These are phyloP conservation scores for Apoderus coryli DNA, from an alignment of 2,888 invertebrate species.

Conservation along the genomic window DNA sequence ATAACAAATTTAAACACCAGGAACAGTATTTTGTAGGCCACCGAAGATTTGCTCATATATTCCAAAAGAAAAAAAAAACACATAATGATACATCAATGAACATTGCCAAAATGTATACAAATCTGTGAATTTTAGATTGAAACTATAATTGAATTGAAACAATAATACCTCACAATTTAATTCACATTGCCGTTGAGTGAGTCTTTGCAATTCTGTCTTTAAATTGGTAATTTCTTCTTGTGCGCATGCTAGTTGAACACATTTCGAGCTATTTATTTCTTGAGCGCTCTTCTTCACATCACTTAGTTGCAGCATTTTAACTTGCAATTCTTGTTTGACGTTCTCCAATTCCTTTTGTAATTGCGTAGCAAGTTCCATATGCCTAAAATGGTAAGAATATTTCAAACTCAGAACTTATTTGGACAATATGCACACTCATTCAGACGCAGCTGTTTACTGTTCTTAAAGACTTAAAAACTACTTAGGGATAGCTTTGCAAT, in stretches of 20 bases:
- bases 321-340: slow-evolving; percentile 19
- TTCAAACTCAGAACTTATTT: no score
- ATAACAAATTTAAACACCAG: no score
- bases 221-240: slow-evolving; percentile 25
- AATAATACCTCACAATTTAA: slow-evolving; percentile 25
- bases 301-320: slow-evolving; percentile 18
- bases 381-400: no score
- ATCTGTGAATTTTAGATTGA: not conserved
- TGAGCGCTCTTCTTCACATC: slow-evolving; percentile 18
- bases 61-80: no score
- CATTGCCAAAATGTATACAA: not conserved
- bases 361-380: slow-evolving; percentile 16
- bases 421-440: no score
- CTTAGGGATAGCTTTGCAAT: no score
- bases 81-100: no score
- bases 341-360: slow-evolving; percentile 19
- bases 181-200: slow-evolving; percentile 22
- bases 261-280: slow-evolving; percentile 18
- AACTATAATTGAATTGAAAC: no score
- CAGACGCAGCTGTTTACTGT: no score
- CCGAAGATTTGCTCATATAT: no score
- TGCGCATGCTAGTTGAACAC: slow-evolving; percentile 19
- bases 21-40: no score
- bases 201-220: slow-evolving; percentile 24
- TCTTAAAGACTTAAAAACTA: no score